Percentiles rank a stretch among this genome's conserved stretches.
Conservation (phyloP, 2,113 vertebrate genomes). For the Lipophrys pholis region DNA sequence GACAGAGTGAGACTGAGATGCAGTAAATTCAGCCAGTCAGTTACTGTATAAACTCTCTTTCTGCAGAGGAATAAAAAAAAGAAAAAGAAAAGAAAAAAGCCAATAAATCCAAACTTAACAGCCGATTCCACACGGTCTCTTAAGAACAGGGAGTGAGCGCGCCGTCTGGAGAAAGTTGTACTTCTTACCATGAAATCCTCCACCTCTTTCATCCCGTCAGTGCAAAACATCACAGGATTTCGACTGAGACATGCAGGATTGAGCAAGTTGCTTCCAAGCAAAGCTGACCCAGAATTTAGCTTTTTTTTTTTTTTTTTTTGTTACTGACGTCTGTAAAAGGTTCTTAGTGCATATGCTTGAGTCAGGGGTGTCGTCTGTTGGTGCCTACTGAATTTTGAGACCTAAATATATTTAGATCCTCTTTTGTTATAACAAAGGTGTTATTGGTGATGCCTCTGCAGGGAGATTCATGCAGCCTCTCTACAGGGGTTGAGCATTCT, state of each 20-base stretch:
- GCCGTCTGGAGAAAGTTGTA: constrained; percentile 19
- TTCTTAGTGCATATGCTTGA: too few species aligned
- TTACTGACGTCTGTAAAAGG: too few species aligned
- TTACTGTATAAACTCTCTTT: neutral
- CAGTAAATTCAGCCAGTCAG: neutral
- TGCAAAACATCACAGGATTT: constrained; percentile 26
- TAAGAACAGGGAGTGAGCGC: constrained; percentile 5
- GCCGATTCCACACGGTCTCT: constrained; percentile 1
- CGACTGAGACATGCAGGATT: constrained; percentile 1
- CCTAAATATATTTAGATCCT: too few species aligned
- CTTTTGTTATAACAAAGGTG: too few species aligned
- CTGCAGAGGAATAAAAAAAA: too few species aligned
- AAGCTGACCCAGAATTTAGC: constrained; percentile 13
- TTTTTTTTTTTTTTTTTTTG: too few species aligned
- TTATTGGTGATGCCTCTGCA: too few species aligned
- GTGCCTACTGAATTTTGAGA: too few species aligned
- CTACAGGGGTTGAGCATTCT: too few species aligned
- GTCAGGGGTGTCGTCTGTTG: too few species aligned
- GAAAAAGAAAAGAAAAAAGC: neutral
- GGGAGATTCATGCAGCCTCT: too few species aligned
- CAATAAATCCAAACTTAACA: neutral
- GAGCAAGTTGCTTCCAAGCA: neutral
- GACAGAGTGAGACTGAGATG: neutral
- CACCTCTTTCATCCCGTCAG: neutral
- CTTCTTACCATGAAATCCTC: neutral